Percentiles rank a stretch among this genome's conserved stretches.
These are phyloP conservation scores for Lasioglossum pauxillum DNA, from an alignment of 2,888 invertebrate species.

Conservation along the genomic window DNA sequence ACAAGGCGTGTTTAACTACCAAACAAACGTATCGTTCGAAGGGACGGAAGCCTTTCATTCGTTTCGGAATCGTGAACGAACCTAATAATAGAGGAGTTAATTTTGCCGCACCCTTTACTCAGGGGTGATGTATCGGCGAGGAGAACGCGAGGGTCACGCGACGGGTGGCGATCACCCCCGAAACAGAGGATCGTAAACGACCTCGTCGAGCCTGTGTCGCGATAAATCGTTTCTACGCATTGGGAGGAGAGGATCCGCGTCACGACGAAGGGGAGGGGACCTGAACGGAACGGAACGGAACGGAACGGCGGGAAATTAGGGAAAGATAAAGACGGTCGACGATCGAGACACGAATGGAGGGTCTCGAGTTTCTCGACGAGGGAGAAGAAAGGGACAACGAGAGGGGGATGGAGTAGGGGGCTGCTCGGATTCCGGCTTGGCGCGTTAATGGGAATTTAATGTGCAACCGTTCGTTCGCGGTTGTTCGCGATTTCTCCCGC, in stretches of 20 bases:
- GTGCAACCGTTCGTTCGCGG: conserved; percentile 43
- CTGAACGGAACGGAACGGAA: background rate
- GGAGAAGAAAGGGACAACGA: conserved; percentile 17
- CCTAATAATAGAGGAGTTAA: conserved; percentile 6
- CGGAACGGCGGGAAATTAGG: conserved; percentile 1
- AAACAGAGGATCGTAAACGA: background rate
- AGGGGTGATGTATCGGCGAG: conserved; percentile 3
- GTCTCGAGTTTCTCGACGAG: background rate
- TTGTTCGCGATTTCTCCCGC: conserved; percentile 35
- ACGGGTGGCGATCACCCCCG: background rate
- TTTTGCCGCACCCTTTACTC: background rate
- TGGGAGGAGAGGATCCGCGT: background rate
- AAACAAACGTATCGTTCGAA: background rate
- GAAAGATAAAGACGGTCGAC: conserved; percentile 29
- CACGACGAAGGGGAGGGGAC: background rate
- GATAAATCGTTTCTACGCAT: background rate
- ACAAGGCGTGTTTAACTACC: background rate
- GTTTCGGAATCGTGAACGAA: background rate
- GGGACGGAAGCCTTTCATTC: background rate
- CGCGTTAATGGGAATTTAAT: conserved; percentile 74
- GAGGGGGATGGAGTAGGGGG: background rate
- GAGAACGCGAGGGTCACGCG: background rate
- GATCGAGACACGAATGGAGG: conserved; percentile 29
- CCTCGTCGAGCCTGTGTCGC: background rate
- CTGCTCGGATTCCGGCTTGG: background rate